Conservation (phyloP, 1,140 invertebrate genomes). For the Bursaphelenchus mucronatus region DNA sequence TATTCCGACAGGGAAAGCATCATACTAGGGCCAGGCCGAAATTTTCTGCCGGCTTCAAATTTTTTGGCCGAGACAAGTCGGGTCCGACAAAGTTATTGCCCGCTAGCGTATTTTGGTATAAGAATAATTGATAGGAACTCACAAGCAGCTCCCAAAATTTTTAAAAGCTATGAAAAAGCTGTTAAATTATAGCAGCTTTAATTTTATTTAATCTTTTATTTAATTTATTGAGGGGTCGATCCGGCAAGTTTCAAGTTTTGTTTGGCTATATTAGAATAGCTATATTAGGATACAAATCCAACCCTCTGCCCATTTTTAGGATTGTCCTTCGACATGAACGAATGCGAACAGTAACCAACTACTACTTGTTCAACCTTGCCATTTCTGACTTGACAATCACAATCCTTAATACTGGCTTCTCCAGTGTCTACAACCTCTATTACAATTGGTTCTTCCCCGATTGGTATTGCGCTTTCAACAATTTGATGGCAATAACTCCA, state of each 20-base stretch:
- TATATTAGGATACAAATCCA: too few relatives aligned
- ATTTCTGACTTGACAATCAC: conserved; percentile 48
- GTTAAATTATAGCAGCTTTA: conserved; percentile 2
- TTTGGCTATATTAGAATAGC: too few relatives aligned
- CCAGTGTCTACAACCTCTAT: conserved; percentile 55
- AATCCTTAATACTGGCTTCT: conserved; percentile 56
- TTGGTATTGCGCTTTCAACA: conserved; percentile 54
- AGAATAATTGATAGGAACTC: too few relatives aligned
- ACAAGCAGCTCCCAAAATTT: too few relatives aligned
- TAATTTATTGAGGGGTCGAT: neutral
- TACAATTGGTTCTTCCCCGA: conserved; percentile 55
- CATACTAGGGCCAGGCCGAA: too few relatives aligned
- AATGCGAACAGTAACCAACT: conserved; percentile 58
- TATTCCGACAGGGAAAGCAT: too few relatives aligned
- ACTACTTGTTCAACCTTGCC: conserved; percentile 38
- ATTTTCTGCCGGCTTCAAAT: too few relatives aligned
- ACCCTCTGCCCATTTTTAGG: conserved; percentile 29
- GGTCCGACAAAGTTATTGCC: too few relatives aligned
- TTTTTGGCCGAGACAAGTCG: too few relatives aligned
- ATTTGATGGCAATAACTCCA: conserved; percentile 60
- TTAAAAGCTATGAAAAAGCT: too few relatives aligned
- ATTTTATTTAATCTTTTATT: conserved; percentile 25
- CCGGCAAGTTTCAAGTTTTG: too few relatives aligned
- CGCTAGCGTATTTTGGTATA: too few relatives aligned
- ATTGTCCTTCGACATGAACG: conserved; percentile 55